Evolutionary conservation across 2,113 vertebrate species (phyloP).

Genomic region (Phalacrocorax aristotelis): DNA sequence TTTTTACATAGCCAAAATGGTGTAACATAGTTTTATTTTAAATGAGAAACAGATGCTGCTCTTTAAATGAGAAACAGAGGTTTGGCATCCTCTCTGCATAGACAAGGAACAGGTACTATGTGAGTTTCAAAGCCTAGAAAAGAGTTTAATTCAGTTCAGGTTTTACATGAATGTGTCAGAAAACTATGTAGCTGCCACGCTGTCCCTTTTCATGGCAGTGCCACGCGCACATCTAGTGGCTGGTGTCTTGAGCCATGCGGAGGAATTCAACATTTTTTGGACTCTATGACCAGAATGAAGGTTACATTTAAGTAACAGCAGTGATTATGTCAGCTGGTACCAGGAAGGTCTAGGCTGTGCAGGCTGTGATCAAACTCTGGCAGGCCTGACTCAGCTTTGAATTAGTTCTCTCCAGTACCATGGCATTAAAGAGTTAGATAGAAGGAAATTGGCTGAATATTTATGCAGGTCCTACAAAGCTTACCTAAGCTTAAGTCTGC

Average conservation of each 20-base stretch:
- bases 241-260: not conserved
- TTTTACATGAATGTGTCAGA: not conserved
- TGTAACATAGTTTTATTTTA: not conserved
- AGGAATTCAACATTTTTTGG: not conserved
- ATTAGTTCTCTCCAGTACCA: not conserved
- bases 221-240: not conserved
- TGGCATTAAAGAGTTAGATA: not conserved
- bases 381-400: constrained; percentile 50
- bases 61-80: not conserved
- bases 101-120: not conserved
- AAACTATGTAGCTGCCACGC: accelerated
- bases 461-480: constrained; percentile 46
- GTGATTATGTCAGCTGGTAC: not conserved
- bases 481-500: constrained; percentile 65
- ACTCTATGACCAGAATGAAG: not conserved
- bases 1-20: not conserved
- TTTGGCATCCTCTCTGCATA: not conserved
- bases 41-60: not conserved
- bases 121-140: not conserved
- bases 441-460: constrained; percentile 40
- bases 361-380: not conserved
- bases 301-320: not conserved
- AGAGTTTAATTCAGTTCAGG: not conserved
- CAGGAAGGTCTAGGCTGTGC: not conserved
- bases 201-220: not conserved